A percentile compares a stretch with the other conserved stretches of the same genome.
phyloP scores from a whole-genome alignment of 2,113 vertebrate species.

The Formicarius rufipectus region DNA sequence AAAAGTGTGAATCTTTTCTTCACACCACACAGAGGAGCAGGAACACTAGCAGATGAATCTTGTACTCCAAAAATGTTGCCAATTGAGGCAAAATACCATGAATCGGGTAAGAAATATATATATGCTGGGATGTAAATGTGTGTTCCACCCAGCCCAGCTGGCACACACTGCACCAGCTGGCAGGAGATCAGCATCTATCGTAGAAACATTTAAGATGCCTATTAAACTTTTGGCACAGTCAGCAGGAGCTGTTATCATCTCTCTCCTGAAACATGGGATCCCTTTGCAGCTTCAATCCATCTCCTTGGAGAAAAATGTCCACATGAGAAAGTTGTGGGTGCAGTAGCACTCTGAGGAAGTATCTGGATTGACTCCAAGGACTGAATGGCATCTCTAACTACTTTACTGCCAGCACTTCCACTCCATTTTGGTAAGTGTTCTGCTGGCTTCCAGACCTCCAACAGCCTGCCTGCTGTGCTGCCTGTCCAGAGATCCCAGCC shows the following conservation, averaged over 20 bases:
- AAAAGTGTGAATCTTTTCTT: not conserved
- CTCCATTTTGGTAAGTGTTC: not conserved
- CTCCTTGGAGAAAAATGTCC: not conserved
- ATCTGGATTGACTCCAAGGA: not conserved
- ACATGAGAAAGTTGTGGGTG: not conserved
- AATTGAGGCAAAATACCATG: not conserved
- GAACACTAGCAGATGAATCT: not conserved
- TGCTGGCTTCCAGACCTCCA: not conserved
- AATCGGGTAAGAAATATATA: constrained; percentile 28
- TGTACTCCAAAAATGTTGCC: not conserved
- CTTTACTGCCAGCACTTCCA: not conserved
- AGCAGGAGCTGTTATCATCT: not conserved
- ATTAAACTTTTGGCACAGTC: not conserved
- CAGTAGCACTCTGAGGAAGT: not conserved
- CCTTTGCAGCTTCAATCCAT: not conserved
- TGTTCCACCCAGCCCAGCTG: not conserved
- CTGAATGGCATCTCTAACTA: not conserved
- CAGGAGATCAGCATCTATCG: not conserved
- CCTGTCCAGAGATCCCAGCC: not conserved
- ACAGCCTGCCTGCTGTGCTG: not conserved
- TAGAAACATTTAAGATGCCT: not conserved
- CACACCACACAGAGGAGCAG: not conserved
- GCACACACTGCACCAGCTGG: not conserved
- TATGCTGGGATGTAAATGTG: not conserved
- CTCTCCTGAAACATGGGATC: not conserved